These are phyloP conservation scores for Erebia ligea DNA, from an alignment of 2,888 invertebrate genomes.

Conservation along the genomic window DNA sequence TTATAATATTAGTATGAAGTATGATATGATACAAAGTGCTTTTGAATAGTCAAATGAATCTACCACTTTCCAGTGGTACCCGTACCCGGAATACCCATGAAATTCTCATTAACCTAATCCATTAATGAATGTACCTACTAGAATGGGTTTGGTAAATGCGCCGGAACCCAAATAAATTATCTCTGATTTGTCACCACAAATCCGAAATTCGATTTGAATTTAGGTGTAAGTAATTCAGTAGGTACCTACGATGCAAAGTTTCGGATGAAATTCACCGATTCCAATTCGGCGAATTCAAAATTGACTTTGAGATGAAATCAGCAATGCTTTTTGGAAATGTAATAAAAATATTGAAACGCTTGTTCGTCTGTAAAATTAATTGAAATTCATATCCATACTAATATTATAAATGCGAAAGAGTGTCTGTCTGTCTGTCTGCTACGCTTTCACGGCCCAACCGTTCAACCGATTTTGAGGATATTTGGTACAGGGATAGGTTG, in stretches of 20 bases:
- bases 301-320: slow-evolving; percentile 2
- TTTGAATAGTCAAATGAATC: background rate
- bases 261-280: slow-evolving; percentile 22
- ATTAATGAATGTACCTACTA: slow-evolving; percentile 2
- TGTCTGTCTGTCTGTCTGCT: too few species aligned
- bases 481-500: too few species aligned
- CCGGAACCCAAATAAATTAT: slow-evolving; percentile 36
- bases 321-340: slow-evolving; percentile 12
- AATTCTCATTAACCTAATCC: slow-evolving; percentile 5
- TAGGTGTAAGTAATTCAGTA: slow-evolving; percentile 28
- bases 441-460: too few species aligned
- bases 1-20: too few species aligned
- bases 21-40: background rate
- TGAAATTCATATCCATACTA: too few species aligned
- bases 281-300: slow-evolving; percentile 7
- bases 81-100: background rate
- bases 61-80: background rate
- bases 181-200: slow-evolving; percentile 40
- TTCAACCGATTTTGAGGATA: too few species aligned
- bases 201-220: slow-evolving; percentile 41
- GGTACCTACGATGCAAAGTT: slow-evolving; percentile 25
- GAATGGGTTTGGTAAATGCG: background rate
- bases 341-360: slow-evolving; percentile 8
- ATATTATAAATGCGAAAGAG: too few species aligned
- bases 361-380: background rate